A percentile compares a stretch with the other conserved stretches of the same genome.
Conservation (phyloP, 1,140 invertebrate genomes). For the Plodia interpunctella region DNA sequence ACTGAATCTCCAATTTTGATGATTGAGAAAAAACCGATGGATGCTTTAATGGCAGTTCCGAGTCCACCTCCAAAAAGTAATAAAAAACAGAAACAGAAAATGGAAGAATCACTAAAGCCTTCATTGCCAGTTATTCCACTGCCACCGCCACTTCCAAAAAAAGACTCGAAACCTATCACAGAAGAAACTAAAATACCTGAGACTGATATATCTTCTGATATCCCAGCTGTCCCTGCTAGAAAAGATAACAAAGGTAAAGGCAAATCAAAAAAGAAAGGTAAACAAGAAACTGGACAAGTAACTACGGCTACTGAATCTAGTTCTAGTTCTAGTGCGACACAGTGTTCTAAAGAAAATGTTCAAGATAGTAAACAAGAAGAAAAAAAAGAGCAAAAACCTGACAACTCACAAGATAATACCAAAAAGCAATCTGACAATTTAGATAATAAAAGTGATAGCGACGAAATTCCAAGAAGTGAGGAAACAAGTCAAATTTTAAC, state of each 20-base stretch:
- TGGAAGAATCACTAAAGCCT: neutral
- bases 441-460: neutral
- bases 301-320: slow-evolving; percentile 11
- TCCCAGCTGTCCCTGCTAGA: slow-evolving; percentile 40
- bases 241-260: slow-evolving; percentile 58
- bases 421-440: slow-evolving; percentile 38
- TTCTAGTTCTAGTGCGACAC: slow-evolving; percentile 14
- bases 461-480: neutral
- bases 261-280: slow-evolving; percentile 59
- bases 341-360: slow-evolving; percentile 24
- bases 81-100: neutral
- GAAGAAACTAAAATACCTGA: neutral
- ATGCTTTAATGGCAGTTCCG: neutral
- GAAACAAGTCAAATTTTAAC: slow-evolving; percentile 18
- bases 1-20: neutral
- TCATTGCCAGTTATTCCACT: neutral
- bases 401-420: slow-evolving; percentile 36
- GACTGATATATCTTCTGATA: slow-evolving; percentile 10
- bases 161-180: neutral
- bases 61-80: neutral
- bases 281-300: slow-evolving; percentile 34
- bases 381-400: slow-evolving; percentile 35
- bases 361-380: slow-evolving; percentile 39
- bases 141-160: neutral
- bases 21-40: neutral